These are phyloP conservation scores for Argya squamiceps DNA, from an alignment of 2,797 vertebrate species.

Conservation along the genomic window DNA sequence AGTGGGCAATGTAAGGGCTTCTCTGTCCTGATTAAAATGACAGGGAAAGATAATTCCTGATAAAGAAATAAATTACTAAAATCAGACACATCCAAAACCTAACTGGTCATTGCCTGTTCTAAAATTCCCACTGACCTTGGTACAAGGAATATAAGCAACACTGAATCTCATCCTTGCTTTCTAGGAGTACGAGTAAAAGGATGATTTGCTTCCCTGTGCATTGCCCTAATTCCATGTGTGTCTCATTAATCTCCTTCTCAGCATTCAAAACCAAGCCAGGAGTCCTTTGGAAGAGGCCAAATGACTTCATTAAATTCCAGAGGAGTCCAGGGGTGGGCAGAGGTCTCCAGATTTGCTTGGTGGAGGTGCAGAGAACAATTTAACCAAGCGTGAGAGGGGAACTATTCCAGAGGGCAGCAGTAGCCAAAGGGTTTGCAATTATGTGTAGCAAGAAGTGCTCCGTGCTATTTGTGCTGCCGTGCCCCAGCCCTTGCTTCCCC, in stretches of 20 bases:
- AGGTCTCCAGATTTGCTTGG: neutral
- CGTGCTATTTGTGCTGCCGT: neutral
- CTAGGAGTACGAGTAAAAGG: neutral
- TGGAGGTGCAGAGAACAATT: neutral
- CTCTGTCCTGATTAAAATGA: neutral
- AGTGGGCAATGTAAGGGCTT: neutral
- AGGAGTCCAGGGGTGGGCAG: neutral
- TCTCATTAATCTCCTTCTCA: neutral
- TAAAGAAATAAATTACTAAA: neutral
- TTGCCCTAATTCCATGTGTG: neutral
- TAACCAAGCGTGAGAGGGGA: neutral
- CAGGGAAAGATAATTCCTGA: neutral
- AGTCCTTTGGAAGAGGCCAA: neutral
- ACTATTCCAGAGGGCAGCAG: neutral
- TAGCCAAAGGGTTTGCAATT: neutral
- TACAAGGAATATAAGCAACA: neutral
- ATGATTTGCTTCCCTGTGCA: neutral
- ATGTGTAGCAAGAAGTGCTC: accelerated
- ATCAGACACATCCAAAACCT: neutral
- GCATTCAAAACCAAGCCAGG: neutral
- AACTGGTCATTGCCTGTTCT: neutral
- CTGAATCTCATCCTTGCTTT: neutral
- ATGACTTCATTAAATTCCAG: neutral
- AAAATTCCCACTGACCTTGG: neutral
- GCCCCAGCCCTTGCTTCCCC: neutral